These are phyloP conservation scores for Eumeta japonica DNA, from an alignment of 1,140 invertebrate genomes.

Conservation along the genomic window DNA sequence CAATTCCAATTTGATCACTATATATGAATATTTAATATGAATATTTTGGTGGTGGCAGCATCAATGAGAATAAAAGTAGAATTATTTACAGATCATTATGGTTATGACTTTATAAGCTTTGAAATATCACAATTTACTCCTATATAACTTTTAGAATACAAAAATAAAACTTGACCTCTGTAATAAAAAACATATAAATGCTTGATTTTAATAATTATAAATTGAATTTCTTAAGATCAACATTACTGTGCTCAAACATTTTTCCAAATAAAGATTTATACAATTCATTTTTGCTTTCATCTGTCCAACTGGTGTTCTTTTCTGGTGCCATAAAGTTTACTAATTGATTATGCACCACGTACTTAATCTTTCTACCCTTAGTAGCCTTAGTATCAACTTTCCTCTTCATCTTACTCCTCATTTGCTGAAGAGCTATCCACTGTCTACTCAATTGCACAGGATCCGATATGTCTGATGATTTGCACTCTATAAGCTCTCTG, in stretches of 20 bases:
- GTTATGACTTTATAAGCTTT: no score
- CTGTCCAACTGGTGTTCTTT: conserved; percentile 68
- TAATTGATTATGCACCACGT: conserved; percentile 86
- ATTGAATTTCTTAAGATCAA: no score
- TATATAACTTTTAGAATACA: no score
- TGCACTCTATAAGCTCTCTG: conserved; percentile 88
- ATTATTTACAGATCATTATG: no score
- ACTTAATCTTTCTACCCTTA: conserved; percentile 88
- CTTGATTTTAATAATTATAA: no score
- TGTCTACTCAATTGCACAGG: conserved; percentile 77
- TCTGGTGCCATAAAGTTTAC: conserved; percentile 92
- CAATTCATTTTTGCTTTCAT: conserved; percentile 77
- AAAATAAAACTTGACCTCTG: no score
- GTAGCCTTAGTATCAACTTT: conserved; percentile 89
- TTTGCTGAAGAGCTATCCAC: conserved; percentile 88
- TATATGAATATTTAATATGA: no score
- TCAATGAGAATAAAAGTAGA: no score
- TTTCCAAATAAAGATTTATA: conserved; percentile 83
- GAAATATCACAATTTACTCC: no score
- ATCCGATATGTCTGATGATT: conserved; percentile 79
- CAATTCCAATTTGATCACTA: no score
- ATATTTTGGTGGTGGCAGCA: no score
- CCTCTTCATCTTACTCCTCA: conserved; percentile 85
- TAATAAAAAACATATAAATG: no score
- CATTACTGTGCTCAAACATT: conserved; percentile 52